Evolutionary conservation across 2,113 vertebrate genomes (phyloP).

Genomic region (Ictidomys tridecemlineatus): DNA sequence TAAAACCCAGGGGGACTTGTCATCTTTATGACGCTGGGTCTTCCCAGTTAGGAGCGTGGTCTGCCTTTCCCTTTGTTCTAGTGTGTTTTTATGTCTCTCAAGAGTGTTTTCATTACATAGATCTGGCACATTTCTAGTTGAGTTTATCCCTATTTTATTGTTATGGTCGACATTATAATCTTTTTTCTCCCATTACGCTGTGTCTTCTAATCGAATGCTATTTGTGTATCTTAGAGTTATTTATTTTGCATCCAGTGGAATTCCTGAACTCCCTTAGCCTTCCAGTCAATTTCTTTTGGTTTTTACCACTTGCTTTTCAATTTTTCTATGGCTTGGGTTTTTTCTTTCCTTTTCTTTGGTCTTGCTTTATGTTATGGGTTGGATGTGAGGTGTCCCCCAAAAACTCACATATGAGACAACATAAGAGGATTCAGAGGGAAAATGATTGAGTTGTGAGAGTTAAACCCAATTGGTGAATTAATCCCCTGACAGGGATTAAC

Average conservation of each 20-base stretch:
- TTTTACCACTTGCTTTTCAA: neutral
- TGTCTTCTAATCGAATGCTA: neutral
- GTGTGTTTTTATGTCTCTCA: constrained; percentile 32
- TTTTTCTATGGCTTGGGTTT: neutral
- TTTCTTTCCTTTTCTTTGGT: neutral
- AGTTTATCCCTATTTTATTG: constrained; percentile 23
- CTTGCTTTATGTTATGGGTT: neutral
- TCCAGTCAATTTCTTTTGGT: neutral
- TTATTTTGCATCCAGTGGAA: neutral
- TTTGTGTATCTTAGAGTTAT: neutral
- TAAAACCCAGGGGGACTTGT: neutral
- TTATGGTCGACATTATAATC: neutral
- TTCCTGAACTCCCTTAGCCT: neutral
- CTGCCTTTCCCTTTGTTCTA: neutral
- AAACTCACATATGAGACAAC: no score
- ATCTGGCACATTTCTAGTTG: neutral
- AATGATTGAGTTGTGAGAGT: no score
- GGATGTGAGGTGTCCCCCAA: no score
- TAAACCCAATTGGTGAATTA: no score
- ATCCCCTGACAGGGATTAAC: no score
- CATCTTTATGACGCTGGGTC: neutral
- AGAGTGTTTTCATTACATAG: constrained; percentile 12
- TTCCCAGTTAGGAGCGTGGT: neutral
- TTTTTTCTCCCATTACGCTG: neutral
- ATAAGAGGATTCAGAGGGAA: no score